These are phyloP conservation scores for Gymnogyps californianus DNA, from an alignment of 2,113 vertebrate genomes.

Conservation along the genomic window DNA sequence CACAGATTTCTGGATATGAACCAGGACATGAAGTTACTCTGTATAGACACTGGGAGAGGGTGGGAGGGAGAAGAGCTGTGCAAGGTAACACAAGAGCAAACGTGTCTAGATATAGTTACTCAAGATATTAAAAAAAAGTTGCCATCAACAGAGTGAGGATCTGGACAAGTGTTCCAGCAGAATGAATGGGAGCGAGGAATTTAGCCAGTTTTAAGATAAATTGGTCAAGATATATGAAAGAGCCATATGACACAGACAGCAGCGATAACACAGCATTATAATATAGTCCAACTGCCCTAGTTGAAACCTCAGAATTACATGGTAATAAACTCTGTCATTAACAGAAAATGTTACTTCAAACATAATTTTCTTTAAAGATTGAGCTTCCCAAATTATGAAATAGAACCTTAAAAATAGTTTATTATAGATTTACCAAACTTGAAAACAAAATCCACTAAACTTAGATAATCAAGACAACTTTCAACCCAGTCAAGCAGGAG, in stretches of 20 bases:
- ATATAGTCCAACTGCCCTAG: background rate
- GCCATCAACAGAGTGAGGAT: background rate
- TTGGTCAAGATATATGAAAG: background rate
- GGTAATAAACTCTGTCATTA: background rate
- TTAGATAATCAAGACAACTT: background rate
- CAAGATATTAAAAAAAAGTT: background rate
- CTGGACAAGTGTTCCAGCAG: background rate
- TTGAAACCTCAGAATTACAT: background rate
- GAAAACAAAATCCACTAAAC: background rate
- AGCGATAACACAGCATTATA: background rate
- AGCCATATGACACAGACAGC: background rate
- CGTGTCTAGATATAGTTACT: accelerated
- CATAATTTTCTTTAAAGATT: background rate
- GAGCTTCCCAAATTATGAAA: background rate
- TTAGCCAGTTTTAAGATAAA: background rate
- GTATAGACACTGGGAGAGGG: background rate
- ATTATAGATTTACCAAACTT: background rate
- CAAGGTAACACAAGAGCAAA: background rate
- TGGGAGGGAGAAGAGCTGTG: background rate
- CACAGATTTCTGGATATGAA: background rate
- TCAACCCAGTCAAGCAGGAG: background rate
- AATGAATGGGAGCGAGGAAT: background rate
- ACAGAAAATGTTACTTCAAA: background rate
- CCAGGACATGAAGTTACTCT: background rate
- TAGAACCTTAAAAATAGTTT: background rate